phyloP scores from a whole-genome alignment of 2,113 vertebrate genomes.

The Pterophyllum scalare region DNA sequence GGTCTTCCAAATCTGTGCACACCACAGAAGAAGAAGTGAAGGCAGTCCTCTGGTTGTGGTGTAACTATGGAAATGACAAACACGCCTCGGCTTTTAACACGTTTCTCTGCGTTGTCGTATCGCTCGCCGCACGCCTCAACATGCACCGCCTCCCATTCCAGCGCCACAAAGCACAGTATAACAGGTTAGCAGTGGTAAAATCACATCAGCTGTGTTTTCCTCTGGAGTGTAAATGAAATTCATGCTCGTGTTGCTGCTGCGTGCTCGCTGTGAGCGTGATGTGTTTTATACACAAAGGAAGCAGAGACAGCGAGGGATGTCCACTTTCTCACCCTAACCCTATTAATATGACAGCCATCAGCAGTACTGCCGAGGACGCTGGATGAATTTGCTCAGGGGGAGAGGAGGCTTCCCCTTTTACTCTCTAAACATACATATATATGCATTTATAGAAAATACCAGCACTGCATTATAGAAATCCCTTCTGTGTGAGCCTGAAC shows the following conservation, averaged over 20 bases:
- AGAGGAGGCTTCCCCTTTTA: too few relatives aligned
- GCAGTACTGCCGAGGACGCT: too few relatives aligned
- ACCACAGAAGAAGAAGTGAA: conserved; percentile 19
- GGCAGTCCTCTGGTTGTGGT: conserved; percentile 29
- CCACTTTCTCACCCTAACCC: too few relatives aligned
- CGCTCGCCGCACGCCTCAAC: not conserved
- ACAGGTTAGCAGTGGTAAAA: not conserved
- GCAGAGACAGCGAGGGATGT: not conserved
- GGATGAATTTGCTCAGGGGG: too few relatives aligned
- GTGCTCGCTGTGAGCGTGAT: not conserved
- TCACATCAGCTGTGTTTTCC: conserved; percentile 10
- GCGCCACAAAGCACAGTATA: not conserved
- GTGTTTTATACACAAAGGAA: conserved; percentile 3
- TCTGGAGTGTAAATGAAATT: conserved; percentile 35
- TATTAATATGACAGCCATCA: too few relatives aligned
- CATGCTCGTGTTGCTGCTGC: not conserved
- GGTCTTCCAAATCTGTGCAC: conserved; percentile 45
- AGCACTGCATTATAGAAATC: too few relatives aligned
- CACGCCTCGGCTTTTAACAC: conserved; percentile 70
- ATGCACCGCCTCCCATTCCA: conserved; percentile 3
- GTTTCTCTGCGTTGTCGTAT: conserved; percentile 14
- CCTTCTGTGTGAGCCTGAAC: too few relatives aligned
- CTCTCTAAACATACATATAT: too few relatives aligned
- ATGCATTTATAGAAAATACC: too few relatives aligned
- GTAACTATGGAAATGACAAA: conserved; percentile 60